phyloP scores from a whole-genome alignment of 1,140 invertebrate genomes.

The Leptestheria dahalacensis region DNA sequence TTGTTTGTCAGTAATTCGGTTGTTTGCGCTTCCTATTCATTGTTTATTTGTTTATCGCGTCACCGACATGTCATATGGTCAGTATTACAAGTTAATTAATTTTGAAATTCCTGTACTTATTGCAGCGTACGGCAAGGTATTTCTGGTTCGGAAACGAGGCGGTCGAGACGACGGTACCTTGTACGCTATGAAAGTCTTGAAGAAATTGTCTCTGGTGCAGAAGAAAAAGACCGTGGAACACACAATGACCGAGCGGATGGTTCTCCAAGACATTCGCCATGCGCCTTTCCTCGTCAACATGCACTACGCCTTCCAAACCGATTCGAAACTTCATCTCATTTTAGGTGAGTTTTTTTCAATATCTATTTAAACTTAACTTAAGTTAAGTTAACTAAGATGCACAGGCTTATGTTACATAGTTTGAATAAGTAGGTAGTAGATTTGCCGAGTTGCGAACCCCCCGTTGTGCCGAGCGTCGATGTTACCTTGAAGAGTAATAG shows the following conservation, averaged over 20 bases:
- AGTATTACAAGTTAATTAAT: background rate
- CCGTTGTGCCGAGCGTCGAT: too few relatives aligned
- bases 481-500: too few relatives aligned
- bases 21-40: too few relatives aligned
- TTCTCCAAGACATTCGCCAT: conserved; percentile 70
- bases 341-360: conserved; percentile 49
- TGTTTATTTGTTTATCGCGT: background rate
- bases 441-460: too few relatives aligned
- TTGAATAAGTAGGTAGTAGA: too few relatives aligned
- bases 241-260: conserved; percentile 75
- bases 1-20: too few relatives aligned
- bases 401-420: too few relatives aligned
- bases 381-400: too few relatives aligned
- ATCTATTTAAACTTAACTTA: too few relatives aligned
- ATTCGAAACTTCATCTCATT: conserved; percentile 78
- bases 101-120: too few relatives aligned
- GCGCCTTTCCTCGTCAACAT: conserved; percentile 82
- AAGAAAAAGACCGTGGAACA: conserved; percentile 89
- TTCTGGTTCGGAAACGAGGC: conserved; percentile 67
- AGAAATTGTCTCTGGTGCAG: conserved; percentile 74
- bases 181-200: conserved; percentile 90
- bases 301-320: conserved; percentile 87
- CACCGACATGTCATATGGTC: background rate
- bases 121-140: conserved; percentile 90
- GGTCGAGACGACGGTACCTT: conserved; percentile 62